Percentiles rank a stretch among this genome's conserved stretches.
These are phyloP conservation scores for Caenorhabditis imperialis DNA, from an alignment of 2,888 invertebrate species.

Conservation along the genomic window DNA sequence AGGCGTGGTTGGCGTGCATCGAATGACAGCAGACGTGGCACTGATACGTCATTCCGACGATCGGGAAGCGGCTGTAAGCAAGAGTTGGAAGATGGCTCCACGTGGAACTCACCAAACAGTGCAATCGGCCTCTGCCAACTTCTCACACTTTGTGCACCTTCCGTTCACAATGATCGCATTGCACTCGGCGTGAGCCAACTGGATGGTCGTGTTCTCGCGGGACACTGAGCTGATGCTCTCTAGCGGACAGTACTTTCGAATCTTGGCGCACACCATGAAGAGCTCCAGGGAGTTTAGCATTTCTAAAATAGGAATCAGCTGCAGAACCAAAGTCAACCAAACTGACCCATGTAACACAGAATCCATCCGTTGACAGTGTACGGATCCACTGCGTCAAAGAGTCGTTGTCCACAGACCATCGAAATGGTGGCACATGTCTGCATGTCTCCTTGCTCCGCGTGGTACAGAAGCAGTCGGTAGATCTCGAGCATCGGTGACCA, in stretches of 20 bases:
- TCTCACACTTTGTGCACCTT: slow-evolving; percentile 49
- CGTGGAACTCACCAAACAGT: slow-evolving; percentile 43
- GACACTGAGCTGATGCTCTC: slow-evolving; percentile 46
- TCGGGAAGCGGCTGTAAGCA: slow-evolving; percentile 45
- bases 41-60: slow-evolving; percentile 32
- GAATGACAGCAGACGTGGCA: slow-evolving; percentile 59
- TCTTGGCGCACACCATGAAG: slow-evolving; percentile 45
- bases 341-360: slow-evolving; percentile 57
- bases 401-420: slow-evolving; percentile 55
- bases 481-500: slow-evolving; percentile 55
- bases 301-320: slow-evolving; percentile 32
- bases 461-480: slow-evolving; percentile 39
- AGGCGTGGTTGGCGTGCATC: slow-evolving; percentile 60
- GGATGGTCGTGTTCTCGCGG: slow-evolving; percentile 47
- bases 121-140: slow-evolving; percentile 21
- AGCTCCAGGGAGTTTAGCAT: slow-evolving; percentile 63
- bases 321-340: not conserved
- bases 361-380: slow-evolving; percentile 59
- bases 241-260: slow-evolving; percentile 57
- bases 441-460: slow-evolving; percentile 60
- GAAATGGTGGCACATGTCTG: slow-evolving; percentile 63
- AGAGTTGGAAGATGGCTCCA: not conserved
- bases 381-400: slow-evolving; percentile 54
- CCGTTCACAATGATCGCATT: slow-evolving; percentile 39
- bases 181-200: slow-evolving; percentile 45